Conservation (phyloP, 2,888 invertebrate species). For the Heliconius ismenius region DNA sequence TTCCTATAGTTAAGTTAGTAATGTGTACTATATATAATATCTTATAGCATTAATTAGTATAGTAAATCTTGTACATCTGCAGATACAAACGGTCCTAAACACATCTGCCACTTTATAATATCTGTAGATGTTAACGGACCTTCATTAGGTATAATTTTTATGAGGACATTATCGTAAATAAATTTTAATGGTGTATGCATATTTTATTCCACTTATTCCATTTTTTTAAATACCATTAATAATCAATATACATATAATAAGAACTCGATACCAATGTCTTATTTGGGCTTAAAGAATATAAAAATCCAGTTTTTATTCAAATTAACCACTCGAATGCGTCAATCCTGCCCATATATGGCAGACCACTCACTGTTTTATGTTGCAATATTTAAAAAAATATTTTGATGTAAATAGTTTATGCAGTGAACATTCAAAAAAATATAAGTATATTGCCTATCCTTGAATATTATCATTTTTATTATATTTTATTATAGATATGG, state of each 20-base stretch:
- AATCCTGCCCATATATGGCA: constrained; percentile 2
- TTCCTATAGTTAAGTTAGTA: too few species aligned
- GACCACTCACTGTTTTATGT: constrained; percentile 17
- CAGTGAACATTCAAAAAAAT: not conserved
- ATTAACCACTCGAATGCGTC: constrained; percentile 3
- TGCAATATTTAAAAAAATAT: not conserved
- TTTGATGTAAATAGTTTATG: not conserved
- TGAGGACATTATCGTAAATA: not conserved
- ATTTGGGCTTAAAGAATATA: constrained; percentile 7
- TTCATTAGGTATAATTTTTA: constrained; percentile 5
- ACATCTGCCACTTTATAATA: constrained; percentile 26
- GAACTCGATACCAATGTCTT: constrained; percentile 1
- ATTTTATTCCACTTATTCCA: not conserved
- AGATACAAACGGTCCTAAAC: constrained; percentile 9
- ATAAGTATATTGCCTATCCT: not conserved
- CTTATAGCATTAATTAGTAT: not conserved
- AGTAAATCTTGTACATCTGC: not conserved
- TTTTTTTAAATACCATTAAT: not conserved
- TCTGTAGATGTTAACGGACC: constrained; percentile 26
- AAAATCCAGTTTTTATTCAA: constrained; percentile 18
- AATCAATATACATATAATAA: not conserved
- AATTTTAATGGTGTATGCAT: not conserved
- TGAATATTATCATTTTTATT: constrained; percentile 11
- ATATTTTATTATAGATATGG: not conserved
- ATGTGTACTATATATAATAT: not conserved